Evolutionary conservation across 2,888 invertebrate genomes (phyloP).

Genomic region (Drosophila eohydei): DNA sequence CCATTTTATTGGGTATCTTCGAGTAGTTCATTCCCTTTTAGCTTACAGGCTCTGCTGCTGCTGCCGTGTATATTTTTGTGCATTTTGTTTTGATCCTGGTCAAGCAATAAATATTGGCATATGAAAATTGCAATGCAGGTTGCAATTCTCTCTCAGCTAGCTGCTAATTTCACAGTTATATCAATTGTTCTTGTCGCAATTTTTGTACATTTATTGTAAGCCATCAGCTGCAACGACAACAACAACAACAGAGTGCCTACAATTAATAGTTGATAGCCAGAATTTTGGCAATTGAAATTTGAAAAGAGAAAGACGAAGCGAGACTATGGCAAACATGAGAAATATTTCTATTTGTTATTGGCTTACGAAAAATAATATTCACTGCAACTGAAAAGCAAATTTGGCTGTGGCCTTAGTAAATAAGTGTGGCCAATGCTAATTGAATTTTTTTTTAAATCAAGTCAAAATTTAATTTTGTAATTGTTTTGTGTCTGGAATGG

Average conservation of each 20-base stretch:
- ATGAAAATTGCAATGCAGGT: conserved; percentile 54
- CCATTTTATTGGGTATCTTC: neutral
- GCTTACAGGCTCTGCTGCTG: too few relatives aligned
- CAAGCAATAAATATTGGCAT: conserved; percentile 60
- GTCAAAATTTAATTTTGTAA: conserved; percentile 9
- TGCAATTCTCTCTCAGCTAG: conserved; percentile 28
- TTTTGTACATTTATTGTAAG: conserved; percentile 16
- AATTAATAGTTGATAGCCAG: conserved; percentile 24
- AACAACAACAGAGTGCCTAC: conserved; percentile 2
- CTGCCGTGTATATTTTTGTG: conserved; percentile 22
- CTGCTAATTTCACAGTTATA: conserved; percentile 39
- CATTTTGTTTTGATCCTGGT: conserved; percentile 47
- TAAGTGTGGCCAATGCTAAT: conserved; percentile 13
- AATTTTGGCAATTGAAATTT: conserved; percentile 39
- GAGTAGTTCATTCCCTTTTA: neutral
- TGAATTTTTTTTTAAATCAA: neutral
- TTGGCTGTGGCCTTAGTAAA: conserved; percentile 12
- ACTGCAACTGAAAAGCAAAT: conserved; percentile 5
- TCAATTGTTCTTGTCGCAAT: conserved; percentile 27
- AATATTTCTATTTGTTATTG: conserved; percentile 37
- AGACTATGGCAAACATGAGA: conserved; percentile 20
- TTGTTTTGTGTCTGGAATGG: neutral
- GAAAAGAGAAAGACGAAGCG: neutral
- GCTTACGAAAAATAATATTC: conserved; percentile 15
- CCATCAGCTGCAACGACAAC: neutral